These are phyloP conservation scores for Stylophora pistillata DNA, from an alignment of 64 coral and sea anemone genomes.

Conservation along the genomic window DNA sequence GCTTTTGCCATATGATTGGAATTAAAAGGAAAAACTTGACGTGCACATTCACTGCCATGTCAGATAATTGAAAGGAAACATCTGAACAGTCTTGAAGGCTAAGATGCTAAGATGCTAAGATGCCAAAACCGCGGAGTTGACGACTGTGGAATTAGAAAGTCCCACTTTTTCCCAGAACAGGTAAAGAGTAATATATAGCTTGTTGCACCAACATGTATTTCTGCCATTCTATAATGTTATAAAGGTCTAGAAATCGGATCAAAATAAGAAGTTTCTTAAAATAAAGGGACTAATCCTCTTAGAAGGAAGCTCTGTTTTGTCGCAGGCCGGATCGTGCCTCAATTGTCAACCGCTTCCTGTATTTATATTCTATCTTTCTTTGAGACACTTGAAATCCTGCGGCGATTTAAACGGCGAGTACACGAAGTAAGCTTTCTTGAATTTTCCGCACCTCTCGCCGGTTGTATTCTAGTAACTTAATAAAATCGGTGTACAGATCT, in stretches of 20 bases:
- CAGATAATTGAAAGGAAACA: no score
- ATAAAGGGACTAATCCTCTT: conserved; percentile 49
- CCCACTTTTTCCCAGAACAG: neutral
- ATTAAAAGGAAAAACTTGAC: no score
- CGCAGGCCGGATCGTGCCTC: conserved; percentile 6
- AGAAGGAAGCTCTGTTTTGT: neutral
- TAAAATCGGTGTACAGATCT: neutral
- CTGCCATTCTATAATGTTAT: neutral
- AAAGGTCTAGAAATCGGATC: conserved; percentile 9
- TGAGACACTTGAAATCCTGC: conserved; percentile 53
- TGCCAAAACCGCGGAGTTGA: no score
- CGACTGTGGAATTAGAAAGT: no score
- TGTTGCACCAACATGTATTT: neutral
- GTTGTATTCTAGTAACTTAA: neutral
- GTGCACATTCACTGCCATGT: no score
- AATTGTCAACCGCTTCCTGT: conserved; percentile 48
- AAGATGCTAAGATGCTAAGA: no score
- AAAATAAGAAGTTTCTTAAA: conserved; percentile 47
- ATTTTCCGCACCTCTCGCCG: neutral
- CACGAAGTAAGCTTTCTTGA: neutral
- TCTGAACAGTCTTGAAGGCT: no score
- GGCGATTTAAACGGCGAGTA: conserved; percentile 42
- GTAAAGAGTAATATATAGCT: neutral
- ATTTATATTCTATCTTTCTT: conserved; percentile 49
- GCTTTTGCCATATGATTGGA: no score